These are phyloP conservation scores for Osmoderma eremita DNA, from an alignment of 2,888 invertebrate genomes.

Conservation along the genomic window DNA sequence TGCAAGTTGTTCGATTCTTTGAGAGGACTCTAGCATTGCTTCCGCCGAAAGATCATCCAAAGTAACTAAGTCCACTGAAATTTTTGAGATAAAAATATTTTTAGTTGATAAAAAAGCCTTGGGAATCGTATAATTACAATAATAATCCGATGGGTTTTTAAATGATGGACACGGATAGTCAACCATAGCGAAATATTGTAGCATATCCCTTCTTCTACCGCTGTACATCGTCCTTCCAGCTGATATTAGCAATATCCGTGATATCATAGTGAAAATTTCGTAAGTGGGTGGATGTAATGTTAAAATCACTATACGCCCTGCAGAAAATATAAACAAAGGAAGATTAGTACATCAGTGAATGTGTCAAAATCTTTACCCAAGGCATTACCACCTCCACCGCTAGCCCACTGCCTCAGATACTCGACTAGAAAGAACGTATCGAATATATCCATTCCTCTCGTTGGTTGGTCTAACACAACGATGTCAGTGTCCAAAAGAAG, in stretches of 20 bases:
- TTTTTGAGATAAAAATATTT: slow-evolving; percentile 26
- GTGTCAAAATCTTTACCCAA: no score
- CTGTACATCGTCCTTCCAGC: slow-evolving; percentile 93
- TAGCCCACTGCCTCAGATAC: slow-evolving; percentile 91
- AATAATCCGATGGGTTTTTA: slow-evolving; percentile 97
- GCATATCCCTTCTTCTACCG: slow-evolving; percentile 88
- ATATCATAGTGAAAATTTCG: slow-evolving; percentile 94
- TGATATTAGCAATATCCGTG: slow-evolving; percentile 85
- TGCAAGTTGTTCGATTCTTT: slow-evolving; percentile 89
- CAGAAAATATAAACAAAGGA: slow-evolving; percentile 4
- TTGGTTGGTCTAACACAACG: slow-evolving; percentile 88
- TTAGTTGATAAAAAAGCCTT: not conserved
- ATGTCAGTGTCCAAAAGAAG: slow-evolving; percentile 87
- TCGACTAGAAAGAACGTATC: slow-evolving; percentile 96
- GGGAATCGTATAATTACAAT: slow-evolving; percentile 72
- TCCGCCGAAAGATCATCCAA: slow-evolving; percentile 93
- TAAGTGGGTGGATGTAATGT: slow-evolving; percentile 95
- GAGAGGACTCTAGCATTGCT: slow-evolving; percentile 93
- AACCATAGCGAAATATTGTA: slow-evolving; percentile 86
- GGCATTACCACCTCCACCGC: slow-evolving; percentile 62
- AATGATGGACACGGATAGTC: slow-evolving; percentile 96
- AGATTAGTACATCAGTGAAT: not conserved
- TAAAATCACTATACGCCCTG: slow-evolving; percentile 84
- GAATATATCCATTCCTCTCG: slow-evolving; percentile 91
- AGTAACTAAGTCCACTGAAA: slow-evolving; percentile 90